Conservation (phyloP, 2,113 vertebrate genomes). For the Anser cygnoides region DNA sequence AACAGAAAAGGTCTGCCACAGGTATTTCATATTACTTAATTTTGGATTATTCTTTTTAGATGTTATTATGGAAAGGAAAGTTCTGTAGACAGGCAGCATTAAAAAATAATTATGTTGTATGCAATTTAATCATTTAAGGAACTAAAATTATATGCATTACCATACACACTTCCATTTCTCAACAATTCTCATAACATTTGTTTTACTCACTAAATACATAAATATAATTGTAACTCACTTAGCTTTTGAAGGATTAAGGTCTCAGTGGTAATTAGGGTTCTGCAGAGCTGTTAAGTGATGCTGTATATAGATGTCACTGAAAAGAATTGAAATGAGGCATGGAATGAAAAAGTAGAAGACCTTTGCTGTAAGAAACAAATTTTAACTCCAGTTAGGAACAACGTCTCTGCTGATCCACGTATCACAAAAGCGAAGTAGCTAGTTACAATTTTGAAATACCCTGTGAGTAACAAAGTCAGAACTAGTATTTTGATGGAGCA, state of each 20-base stretch:
- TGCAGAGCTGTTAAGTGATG: not conserved
- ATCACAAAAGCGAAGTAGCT: not conserved
- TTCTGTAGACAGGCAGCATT: not conserved
- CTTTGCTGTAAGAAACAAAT: not conserved
- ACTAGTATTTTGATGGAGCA: not conserved
- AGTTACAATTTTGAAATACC: not conserved
- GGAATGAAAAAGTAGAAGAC: not conserved
- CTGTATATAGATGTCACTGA: not conserved
- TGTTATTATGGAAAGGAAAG: not conserved
- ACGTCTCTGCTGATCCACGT: not conserved
- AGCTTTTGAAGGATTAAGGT: conserved; percentile 5
- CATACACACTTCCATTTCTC: not conserved
- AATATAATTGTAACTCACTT: not conserved
- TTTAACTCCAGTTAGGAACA: not conserved
- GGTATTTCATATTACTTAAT: not conserved
- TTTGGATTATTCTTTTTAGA: not conserved
- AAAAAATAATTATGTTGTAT: not conserved
- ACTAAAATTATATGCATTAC: not conserved
- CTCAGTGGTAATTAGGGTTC: not conserved
- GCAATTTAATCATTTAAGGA: not conserved
- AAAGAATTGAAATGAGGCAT: not conserved
- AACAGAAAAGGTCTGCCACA: not conserved
- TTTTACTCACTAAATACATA: not conserved
- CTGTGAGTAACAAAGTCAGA: not conserved
- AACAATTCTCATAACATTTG: not conserved